These are phyloP conservation scores for Champsocephalus esox DNA, from an alignment of 2,797 vertebrate genomes.

Conservation along the genomic window DNA sequence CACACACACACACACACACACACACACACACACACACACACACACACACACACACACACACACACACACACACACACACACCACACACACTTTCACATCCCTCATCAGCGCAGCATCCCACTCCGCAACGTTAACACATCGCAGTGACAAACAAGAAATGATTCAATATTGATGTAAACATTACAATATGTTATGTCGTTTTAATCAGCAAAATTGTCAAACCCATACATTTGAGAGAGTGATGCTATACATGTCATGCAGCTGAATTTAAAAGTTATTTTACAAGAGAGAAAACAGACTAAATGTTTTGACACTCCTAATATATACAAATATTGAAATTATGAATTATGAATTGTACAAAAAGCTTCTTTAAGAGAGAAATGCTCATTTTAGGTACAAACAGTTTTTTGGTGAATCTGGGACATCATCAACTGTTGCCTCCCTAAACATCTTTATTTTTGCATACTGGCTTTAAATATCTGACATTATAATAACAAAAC, in stretches of 20 bases:
- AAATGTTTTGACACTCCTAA: constrained; percentile 1
- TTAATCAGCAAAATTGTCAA: neutral
- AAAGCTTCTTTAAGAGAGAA: neutral
- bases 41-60: neutral
- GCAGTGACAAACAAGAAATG: constrained; percentile 23
- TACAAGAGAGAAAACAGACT: neutral
- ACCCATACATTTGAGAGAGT: neutral
- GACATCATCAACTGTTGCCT: constrained; percentile 37
- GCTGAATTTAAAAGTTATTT: constrained; percentile 27
- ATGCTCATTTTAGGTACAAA: neutral
- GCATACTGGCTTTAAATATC: constrained; percentile 3
- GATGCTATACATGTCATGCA: neutral
- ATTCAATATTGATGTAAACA: constrained; percentile 1
- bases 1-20: neutral
- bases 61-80: constrained; percentile 13
- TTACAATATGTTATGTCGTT: neutral
- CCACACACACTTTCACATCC: constrained; percentile 36
- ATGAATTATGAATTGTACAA: constrained; percentile 19
- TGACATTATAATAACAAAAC: constrained; percentile 10
- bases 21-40: neutral
- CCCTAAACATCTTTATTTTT: constrained; percentile 14
- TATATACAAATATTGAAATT: constrained; percentile 2
- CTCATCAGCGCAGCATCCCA: constrained; percentile 35
- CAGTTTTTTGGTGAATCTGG: constrained; percentile 28
- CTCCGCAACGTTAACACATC: constrained; percentile 40